Evolutionary conservation across 1,140 invertebrate genomes (phyloP), one percentile per base, ranked within the genome.

Genomic region (Drosophila setifemur): DNA sequence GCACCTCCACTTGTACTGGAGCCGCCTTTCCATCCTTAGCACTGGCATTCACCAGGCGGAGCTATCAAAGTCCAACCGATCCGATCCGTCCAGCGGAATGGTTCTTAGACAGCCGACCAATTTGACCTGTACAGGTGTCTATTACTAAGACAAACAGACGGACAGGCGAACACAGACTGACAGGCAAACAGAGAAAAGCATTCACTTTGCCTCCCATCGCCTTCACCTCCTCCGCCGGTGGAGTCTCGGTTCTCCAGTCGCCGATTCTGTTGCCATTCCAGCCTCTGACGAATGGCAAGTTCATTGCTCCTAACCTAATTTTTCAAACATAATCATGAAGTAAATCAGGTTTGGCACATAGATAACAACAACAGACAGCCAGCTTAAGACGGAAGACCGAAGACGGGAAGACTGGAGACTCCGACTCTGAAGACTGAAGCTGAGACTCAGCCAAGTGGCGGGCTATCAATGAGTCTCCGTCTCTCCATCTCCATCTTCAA

Each of bases 281-380:
- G 63, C 61, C 64, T 52, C 61, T 74, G 58, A 86, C 81, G 68
- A 86, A 85, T 74, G 73, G 73, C 81, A 75, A 89, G 86, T 89
- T 89, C 87, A 87, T 87, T 89, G 86, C 87, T 87, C 86, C 86
- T 89, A 89, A 89, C 86, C 86, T 89, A 89, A 89, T 89, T 89
- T 89, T 89, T 89, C 81, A 79, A 89, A 87, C 86, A 89, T 86
- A 86, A 86, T 86, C 81, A 86, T 86, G 82, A 81, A 86, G 81
- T 86, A 86, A 86, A 86, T 86, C 81, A 86, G 81, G 81, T 86
- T 86, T 86, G 81, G 81, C 81, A 85, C 81, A 86, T 86, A 85
- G 81, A 88, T 87, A 82, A 85, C 85, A 83, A 75, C 77, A 82
- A 55, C 67, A n/a, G n/a, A n/a, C 28, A 61, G 43, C 33, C 42